Conservation (phyloP, 2,113 vertebrate species). For the Sinosuthora webbiana region DNA sequence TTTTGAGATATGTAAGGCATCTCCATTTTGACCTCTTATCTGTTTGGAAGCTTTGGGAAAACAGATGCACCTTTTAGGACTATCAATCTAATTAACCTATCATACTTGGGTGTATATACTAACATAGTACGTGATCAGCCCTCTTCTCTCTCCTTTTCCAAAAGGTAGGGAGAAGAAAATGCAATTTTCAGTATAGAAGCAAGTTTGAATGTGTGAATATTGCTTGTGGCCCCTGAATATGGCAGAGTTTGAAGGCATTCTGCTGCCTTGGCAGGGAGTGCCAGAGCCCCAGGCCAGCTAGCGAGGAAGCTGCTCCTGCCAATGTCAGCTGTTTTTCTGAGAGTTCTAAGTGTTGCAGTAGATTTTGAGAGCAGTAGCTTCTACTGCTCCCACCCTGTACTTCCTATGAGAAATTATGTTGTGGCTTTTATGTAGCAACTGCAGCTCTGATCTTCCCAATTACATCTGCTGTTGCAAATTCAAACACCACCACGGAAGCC, state of each 20-base stretch:
- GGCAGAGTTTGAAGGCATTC: conserved; percentile 53
- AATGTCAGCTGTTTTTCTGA: conserved; percentile 46
- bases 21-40: neutral
- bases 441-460: neutral
- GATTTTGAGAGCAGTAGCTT: conserved; percentile 1
- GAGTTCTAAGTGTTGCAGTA: neutral
- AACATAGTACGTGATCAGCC: neutral
- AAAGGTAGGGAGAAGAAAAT: conserved; percentile 1
- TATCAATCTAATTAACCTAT: neutral
- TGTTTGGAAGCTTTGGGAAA: neutral
- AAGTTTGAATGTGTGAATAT: neutral
- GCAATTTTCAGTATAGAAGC: neutral
- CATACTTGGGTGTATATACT: neutral
- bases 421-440: neutral
- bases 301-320: conserved; percentile 8
- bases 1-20: neutral
- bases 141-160: neutral
- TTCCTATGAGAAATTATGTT: neutral
- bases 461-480: neutral
- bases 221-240: conserved; percentile 6
- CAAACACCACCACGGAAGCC: neutral
- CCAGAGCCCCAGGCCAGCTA: conserved; percentile 31
- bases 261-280: conserved; percentile 16
- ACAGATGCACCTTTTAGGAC: neutral
- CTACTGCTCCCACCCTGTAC: neutral